Evolutionary conservation across 2,797 vertebrate species (phyloP), one percentile per base, ranked within the genome.

Genomic region (Chelon auratus): DNA sequence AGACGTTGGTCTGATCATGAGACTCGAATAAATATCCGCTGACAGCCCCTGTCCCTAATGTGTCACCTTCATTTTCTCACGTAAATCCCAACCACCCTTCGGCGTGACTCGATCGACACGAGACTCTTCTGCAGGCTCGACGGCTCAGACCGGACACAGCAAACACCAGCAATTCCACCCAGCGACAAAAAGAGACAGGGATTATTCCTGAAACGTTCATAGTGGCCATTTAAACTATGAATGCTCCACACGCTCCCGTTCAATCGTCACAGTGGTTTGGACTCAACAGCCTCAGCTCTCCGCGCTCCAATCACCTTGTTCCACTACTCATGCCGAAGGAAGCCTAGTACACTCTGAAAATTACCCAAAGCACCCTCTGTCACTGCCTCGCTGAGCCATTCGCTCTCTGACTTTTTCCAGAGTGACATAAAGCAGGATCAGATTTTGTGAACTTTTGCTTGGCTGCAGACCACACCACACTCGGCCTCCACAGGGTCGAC

Each of bases 401-500:
- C 33, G 15, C 2, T 56, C 37, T 40, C 66, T 10, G 7, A 15
- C 57, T 68, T 18, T 18, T 26, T 69, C 40, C 54, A n/a, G 17
- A 5, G 20, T 56, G 55, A 82, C 60, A 62, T 68, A 40, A 69
- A 70, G 50, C 59, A 53, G 53, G 63, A 70, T 77, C 55, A 62
- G 71, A 70, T 68, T 57, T 53, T 1, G 60, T 76, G 75, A 87
- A 77, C 80, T 77, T 82, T 85, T 77, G 51, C 71, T 81, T 76
- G 86, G 75, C 77, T 18, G 56, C 45, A 43, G 36, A 73, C 58
- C 70, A 77, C 70, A 43, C 73, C 48, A 2, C 61, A 61, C 57
- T 61, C 22, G 0, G 10, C 43, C 69, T 77, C 72, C 60, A 64
- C 24, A 2, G 68, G 70, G 76, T n/a, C 30, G 57, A 81, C 75